These are phyloP conservation scores for Exocentrus adspersus DNA, from an alignment of 2,888 invertebrate genomes.

Conservation along the genomic window DNA sequence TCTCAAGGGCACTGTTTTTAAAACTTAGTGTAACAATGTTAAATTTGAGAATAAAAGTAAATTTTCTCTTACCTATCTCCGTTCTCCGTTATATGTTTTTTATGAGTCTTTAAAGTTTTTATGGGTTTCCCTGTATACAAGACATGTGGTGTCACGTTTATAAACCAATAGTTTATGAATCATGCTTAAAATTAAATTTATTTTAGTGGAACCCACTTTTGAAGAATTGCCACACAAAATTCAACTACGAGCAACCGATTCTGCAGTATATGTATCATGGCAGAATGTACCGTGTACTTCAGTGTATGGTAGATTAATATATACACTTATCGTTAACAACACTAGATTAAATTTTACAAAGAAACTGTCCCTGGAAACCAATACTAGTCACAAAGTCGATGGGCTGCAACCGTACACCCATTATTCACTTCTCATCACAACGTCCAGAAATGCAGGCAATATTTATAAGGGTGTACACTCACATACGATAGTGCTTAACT, in stretches of 20 bases:
- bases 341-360: slow-evolving; percentile 40
- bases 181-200: too few relatives aligned
- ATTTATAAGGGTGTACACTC: slow-evolving; percentile 43
- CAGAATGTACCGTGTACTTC: slow-evolving; percentile 50
- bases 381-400: slow-evolving; percentile 47
- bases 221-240: slow-evolving; percentile 55
- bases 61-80: background rate
- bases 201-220: slow-evolving; percentile 50
- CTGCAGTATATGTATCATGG: slow-evolving; percentile 53
- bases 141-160: too few relatives aligned
- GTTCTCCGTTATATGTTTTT: slow-evolving; percentile 21
- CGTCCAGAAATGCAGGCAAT: slow-evolving; percentile 49
- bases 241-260: slow-evolving; percentile 47
- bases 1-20: too few relatives aligned
- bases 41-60: slow-evolving; percentile 7
- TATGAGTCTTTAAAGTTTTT: too few relatives aligned
- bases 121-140: too few relatives aligned
- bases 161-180: too few relatives aligned
- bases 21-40: too few relatives aligned
- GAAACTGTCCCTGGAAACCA: slow-evolving; percentile 42
- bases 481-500: slow-evolving; percentile 43
- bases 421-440: slow-evolving; percentile 52
- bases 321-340: slow-evolving; percentile 48
- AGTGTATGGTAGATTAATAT: slow-evolving; percentile 51
- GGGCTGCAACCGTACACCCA: slow-evolving; percentile 52